Evolutionary conservation across 2,797 vertebrate species (phyloP).

Genomic region (Ibycter americanus): DNA sequence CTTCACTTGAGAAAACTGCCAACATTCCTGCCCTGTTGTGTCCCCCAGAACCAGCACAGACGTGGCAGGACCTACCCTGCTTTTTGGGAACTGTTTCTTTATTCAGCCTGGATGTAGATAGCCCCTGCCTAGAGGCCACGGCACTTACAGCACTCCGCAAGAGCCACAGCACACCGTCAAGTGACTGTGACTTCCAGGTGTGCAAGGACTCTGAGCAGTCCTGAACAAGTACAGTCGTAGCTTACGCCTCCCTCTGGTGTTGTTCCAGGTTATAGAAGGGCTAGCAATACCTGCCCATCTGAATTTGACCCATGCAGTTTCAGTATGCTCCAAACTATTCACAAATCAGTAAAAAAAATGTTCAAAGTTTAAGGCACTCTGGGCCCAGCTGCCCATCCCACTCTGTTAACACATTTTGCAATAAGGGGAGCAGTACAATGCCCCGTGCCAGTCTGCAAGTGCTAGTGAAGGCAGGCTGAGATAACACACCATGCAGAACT

Average conservation of each 20-base stretch:
- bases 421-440: neutral
- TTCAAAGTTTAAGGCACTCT: neutral
- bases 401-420: neutral
- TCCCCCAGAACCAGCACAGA: neutral
- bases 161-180: neutral
- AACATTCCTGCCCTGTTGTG: fast-evolving
- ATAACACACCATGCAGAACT: neutral
- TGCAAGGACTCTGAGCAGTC: neutral
- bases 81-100: neutral
- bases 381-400: neutral
- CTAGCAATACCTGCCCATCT: fast-evolving
- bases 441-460: neutral
- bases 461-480: neutral
- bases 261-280: neutral
- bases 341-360: neutral
- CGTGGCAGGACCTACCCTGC: neutral
- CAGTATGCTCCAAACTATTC: neutral
- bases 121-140: neutral
- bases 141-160: neutral
- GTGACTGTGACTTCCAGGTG: neutral
- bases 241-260: neutral
- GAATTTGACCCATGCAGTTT: neutral
- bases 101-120: neutral
- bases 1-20: neutral
- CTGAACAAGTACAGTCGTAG: neutral